Evolutionary conservation across 2,797 vertebrate species (phyloP).

Genomic region (Emydoidea blandingii): DNA sequence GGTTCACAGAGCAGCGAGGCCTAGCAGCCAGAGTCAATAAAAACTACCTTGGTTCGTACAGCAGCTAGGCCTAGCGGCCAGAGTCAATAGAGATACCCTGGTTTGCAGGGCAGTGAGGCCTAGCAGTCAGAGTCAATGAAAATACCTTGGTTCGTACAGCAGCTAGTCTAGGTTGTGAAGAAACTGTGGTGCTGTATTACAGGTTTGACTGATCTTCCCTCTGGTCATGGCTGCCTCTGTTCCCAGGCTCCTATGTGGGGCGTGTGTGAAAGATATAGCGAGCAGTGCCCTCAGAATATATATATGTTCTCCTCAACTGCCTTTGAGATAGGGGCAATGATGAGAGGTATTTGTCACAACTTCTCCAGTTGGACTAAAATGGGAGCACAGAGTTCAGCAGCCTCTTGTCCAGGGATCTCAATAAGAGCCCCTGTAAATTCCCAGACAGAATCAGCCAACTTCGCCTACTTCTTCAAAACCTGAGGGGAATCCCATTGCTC

Average conservation of each 20-base stretch:
- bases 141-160: too few species aligned
- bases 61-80: too few species aligned
- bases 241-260: neutral
- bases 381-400: neutral
- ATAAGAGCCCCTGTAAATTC: neutral
- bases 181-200: neutral
- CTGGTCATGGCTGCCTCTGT: neutral
- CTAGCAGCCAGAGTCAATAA: too few species aligned
- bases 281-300: neutral
- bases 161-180: neutral
- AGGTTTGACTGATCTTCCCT: neutral
- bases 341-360: neutral
- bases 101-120: too few species aligned
- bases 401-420: neutral
- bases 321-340: neutral
- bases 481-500: constrained; percentile 7
- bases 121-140: too few species aligned
- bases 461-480: neutral
- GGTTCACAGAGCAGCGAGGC: too few species aligned
- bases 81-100: too few species aligned
- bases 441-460: neutral
- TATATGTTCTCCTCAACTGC: neutral
- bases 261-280: neutral
- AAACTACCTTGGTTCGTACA: too few species aligned
- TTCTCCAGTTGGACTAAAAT: neutral